Conservation (phyloP, 2,113 vertebrate genomes). For the Hirundichthys speculiger region DNA sequence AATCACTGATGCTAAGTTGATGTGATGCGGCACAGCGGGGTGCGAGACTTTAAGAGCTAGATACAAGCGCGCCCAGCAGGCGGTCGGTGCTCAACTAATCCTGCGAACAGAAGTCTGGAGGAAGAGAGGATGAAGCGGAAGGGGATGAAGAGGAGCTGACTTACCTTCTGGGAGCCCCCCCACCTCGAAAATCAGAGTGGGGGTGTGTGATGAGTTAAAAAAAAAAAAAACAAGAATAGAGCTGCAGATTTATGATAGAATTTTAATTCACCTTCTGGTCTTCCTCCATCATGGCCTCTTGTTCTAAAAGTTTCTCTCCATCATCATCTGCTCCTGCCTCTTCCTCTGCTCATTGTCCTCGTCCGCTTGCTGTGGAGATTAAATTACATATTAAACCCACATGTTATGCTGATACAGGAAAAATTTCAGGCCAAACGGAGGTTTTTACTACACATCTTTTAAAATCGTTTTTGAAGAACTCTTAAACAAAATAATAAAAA, state of each 20-base stretch:
- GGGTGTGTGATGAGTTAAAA: background rate
- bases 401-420: too few species aligned
- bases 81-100: slow-evolving; percentile 36
- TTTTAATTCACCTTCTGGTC: slow-evolving; percentile 86
- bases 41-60: slow-evolving; percentile 14
- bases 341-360: slow-evolving; percentile 92
- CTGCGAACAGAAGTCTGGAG: slow-evolving; percentile 37
- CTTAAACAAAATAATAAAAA: too few species aligned
- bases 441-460: too few species aligned
- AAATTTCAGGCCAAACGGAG: too few species aligned
- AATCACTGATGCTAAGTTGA: slow-evolving; percentile 36
- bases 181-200: slow-evolving; percentile 11
- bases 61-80: slow-evolving; percentile 37
- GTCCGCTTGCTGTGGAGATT: slow-evolving; percentile 86
- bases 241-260: too few species aligned
- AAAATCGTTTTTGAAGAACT: too few species aligned
- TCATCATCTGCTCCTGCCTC: slow-evolving; percentile 92
- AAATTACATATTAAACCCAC: background rate
- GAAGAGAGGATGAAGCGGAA: slow-evolving; percentile 20
- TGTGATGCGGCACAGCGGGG: slow-evolving; percentile 49
- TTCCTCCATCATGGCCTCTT: slow-evolving; percentile 91
- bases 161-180: slow-evolving; percentile 26
- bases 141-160: slow-evolving; percentile 15
- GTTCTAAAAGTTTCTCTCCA: slow-evolving; percentile 94
- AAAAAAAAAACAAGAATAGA: too few species aligned